Percentiles rank a stretch among this genome's conserved stretches.
Evolutionary conservation across 1,140 invertebrate genomes (phyloP).

Genomic region (Conopomorpha cramerella): DNA sequence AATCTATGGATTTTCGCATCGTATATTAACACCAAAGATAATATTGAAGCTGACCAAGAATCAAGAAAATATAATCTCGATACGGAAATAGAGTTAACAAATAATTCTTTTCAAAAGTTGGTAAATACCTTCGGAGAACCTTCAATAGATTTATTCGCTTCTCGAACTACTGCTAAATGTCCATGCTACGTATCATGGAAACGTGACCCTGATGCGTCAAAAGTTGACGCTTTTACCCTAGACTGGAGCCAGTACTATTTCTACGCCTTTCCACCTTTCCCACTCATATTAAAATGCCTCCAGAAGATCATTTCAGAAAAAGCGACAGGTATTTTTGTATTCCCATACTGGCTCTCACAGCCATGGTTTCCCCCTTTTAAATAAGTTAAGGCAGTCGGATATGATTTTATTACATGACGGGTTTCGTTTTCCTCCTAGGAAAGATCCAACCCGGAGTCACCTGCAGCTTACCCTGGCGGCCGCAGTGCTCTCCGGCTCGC

Average conservation of each 20-base stretch:
- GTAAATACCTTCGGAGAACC: slow-evolving; percentile 12
- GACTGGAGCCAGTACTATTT: slow-evolving; percentile 6
- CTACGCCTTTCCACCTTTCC: slow-evolving; percentile 18
- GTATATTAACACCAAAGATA: slow-evolving; percentile 29
- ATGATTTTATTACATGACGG: slow-evolving; percentile 9
- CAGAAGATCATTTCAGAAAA: slow-evolving; percentile 15
- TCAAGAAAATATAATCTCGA: slow-evolving; percentile 7
- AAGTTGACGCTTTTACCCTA: slow-evolving; percentile 14
- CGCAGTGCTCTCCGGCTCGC: slow-evolving; percentile 16
- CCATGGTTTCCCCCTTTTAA: slow-evolving; percentile 18
- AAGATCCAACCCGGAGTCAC: slow-evolving; percentile 7
- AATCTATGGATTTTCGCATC: slow-evolving; percentile 25
- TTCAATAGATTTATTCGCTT: slow-evolving; percentile 16
- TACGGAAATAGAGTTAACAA: neutral
- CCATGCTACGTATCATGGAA: slow-evolving; percentile 12
- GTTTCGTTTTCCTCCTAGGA: slow-evolving; percentile 8
- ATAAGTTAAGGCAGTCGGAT: slow-evolving; percentile 9
- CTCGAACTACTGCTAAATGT: slow-evolving; percentile 15
- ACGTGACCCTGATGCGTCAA: slow-evolving; percentile 8
- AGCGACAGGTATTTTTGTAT: slow-evolving; percentile 13
- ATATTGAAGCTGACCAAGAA: slow-evolving; percentile 13
- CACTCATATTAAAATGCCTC: slow-evolving; percentile 11
- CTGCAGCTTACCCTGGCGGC: slow-evolving; percentile 12
- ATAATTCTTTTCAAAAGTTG: slow-evolving; percentile 7
- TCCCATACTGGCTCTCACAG: slow-evolving; percentile 14